Conservation (phyloP, 1,140 invertebrate genomes). For the Samia ricini region DNA sequence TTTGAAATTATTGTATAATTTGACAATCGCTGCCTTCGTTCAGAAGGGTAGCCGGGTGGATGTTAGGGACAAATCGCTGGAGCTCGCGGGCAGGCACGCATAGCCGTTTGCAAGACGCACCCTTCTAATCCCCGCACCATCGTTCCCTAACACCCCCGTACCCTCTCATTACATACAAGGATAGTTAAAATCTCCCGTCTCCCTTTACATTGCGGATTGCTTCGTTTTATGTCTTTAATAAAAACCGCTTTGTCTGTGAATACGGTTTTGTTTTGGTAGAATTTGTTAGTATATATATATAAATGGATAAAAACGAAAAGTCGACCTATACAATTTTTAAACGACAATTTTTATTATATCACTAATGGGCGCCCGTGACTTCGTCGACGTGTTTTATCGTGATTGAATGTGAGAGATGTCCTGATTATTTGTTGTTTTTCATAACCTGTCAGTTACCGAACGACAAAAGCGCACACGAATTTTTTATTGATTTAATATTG, state of each 20-base stretch:
- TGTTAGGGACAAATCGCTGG: slow-evolving; percentile 64
- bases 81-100: slow-evolving; percentile 67
- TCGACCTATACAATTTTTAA: too few relatives aligned
- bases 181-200: slow-evolving; percentile 57
- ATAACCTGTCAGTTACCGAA: too few relatives aligned
- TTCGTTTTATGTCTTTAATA: slow-evolving; percentile 72
- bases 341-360: too few relatives aligned
- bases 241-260: slow-evolving; percentile 36
- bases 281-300: too few relatives aligned
- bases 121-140: slow-evolving; percentile 56
- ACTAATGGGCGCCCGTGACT: too few relatives aligned
- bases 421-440: too few relatives aligned
- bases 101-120: slow-evolving; percentile 70
- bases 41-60: slow-evolving; percentile 47
- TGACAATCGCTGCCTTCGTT: slow-evolving; percentile 31
- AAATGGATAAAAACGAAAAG: too few relatives aligned
- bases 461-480: too few relatives aligned
- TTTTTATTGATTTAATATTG: too few relatives aligned
- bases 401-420: too few relatives aligned
- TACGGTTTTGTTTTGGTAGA: background rate
- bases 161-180: slow-evolving; percentile 28
- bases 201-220: slow-evolving; percentile 34
- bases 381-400: too few relatives aligned
- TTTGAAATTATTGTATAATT: slow-evolving; percentile 31
- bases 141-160: slow-evolving; percentile 15